phyloP scores from a whole-genome alignment of 2,797 vertebrate genomes.

The Sebastes oblongus region DNA sequence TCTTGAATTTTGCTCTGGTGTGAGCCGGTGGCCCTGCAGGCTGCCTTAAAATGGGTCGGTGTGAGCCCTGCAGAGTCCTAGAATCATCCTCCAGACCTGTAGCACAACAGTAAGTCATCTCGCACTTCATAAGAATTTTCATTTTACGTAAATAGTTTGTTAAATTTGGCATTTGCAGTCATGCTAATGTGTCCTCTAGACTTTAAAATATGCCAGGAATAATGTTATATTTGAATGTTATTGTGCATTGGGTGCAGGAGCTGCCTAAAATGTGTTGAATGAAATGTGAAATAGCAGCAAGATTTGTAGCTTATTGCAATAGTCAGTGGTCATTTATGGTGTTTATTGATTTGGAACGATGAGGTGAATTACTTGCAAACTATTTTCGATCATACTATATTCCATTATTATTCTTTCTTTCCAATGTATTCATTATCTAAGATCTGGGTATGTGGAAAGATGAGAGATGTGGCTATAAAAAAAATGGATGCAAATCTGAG shows the following conservation, averaged over 20 bases:
- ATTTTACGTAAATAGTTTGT: constrained; percentile 13
- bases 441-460: background rate
- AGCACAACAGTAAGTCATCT: constrained; percentile 58
- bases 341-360: background rate
- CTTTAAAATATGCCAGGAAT: background rate
- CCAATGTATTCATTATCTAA: background rate
- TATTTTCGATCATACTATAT: background rate
- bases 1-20: constrained; percentile 43
- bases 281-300: background rate
- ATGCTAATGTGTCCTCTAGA: constrained; percentile 2
- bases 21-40: constrained; percentile 48
- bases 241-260: background rate
- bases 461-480: background rate
- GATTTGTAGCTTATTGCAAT: background rate
- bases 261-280: background rate
- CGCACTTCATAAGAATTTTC: constrained; percentile 18
- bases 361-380: background rate
- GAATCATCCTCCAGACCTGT: constrained; percentile 39
- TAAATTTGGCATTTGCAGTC: constrained; percentile 19
- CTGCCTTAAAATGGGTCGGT: constrained; percentile 64
- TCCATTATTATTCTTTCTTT: background rate
- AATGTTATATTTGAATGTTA: background rate
- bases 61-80: constrained; percentile 31
- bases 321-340: background rate
- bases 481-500: background rate